phyloP scores from a whole-genome alignment of 2,797 vertebrate genomes.

The Streptopelia turtur region DNA sequence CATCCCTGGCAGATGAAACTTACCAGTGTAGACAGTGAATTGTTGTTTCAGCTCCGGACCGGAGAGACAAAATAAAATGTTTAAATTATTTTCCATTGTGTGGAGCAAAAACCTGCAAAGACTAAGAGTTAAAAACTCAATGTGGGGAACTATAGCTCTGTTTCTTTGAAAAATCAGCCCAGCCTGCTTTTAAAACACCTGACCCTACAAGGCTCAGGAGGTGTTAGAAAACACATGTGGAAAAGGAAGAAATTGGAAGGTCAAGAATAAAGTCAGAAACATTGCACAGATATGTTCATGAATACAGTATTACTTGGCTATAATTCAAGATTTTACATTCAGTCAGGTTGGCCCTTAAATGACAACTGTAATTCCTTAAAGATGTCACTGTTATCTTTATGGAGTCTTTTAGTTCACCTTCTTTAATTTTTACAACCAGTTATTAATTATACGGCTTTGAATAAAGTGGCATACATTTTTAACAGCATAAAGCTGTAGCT shows the following conservation, averaged over 20 bases:
- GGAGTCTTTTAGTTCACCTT: neutral
- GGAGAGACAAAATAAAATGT: neutral
- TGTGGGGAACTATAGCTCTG: neutral
- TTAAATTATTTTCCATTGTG: neutral
- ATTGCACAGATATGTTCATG: neutral
- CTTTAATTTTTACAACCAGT: neutral
- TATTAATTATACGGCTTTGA: conserved; percentile 11
- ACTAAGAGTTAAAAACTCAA: neutral
- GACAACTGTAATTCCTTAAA: neutral
- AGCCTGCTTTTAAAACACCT: neutral
- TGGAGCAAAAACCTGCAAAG: neutral
- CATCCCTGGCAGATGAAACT: neutral
- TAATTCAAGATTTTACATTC: neutral
- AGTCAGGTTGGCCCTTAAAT: neutral
- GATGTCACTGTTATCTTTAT: neutral
- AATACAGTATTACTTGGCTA: neutral
- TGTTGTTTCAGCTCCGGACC: neutral
- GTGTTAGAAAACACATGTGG: neutral
- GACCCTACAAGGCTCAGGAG: neutral
- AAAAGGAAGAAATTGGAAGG: neutral
- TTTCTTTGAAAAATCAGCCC: neutral
- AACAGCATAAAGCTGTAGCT: neutral
- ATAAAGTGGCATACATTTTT: neutral
- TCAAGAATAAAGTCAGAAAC: neutral
- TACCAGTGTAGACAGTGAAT: neutral